These are phyloP conservation scores for Andricus grossulariae DNA, from an alignment of 1,140 invertebrate genomes.

Conservation along the genomic window DNA sequence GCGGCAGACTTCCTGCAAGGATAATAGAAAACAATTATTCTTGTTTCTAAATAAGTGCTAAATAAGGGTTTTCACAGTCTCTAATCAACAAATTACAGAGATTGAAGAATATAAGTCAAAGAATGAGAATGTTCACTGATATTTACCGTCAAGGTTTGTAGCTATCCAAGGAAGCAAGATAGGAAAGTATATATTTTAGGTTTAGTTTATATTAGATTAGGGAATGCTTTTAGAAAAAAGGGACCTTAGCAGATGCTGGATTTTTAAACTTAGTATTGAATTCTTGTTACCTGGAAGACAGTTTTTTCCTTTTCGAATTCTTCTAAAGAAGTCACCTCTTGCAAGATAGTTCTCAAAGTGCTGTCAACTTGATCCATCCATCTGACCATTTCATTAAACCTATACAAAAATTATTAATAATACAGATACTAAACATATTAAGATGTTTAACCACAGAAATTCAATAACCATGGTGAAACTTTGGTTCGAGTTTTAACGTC, in stretches of 20 bases:
- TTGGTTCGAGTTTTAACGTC: neutral
- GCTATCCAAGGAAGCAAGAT: constrained; percentile 52
- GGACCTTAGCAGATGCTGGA: too few relatives aligned
- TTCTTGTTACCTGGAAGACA: constrained; percentile 87
- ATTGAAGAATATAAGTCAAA: too few relatives aligned
- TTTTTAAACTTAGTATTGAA: too few relatives aligned
- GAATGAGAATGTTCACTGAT: neutral
- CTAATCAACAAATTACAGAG: too few relatives aligned
- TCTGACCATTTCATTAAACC: constrained; percentile 87
- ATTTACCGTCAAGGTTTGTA: constrained; percentile 66
- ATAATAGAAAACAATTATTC: neutral
- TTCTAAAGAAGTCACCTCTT: constrained; percentile 88
- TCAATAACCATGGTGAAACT: neutral
- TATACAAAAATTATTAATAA: constrained; percentile 57
- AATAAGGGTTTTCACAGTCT: too few relatives aligned
- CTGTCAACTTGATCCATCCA: constrained; percentile 95
- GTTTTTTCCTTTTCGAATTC: constrained; percentile 93
- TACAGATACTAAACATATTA: neutral
- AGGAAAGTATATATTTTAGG: constrained; percentile 37
- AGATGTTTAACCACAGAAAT: too few relatives aligned
- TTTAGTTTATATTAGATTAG: neutral
- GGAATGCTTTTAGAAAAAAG: too few relatives aligned
- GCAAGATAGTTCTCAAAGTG: constrained; percentile 87
- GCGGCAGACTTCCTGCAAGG: constrained; percentile 85
- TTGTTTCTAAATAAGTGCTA: neutral